phyloP scores from a whole-genome alignment of 2,888 invertebrate genomes.

The Thyatira batis region DNA sequence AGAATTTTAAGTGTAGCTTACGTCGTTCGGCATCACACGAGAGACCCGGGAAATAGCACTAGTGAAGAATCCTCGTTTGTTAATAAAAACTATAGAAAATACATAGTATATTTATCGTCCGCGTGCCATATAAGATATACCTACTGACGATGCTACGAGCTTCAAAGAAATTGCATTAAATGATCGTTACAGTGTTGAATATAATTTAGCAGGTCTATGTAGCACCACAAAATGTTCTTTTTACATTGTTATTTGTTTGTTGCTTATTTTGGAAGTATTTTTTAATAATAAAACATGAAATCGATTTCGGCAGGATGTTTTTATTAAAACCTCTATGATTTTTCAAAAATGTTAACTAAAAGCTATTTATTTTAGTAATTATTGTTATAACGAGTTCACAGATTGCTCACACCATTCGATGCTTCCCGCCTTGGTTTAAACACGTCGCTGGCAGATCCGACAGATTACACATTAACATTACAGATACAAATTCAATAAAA shows the following conservation, averaged over 20 bases:
- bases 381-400: conserved; percentile 22
- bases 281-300: conserved; percentile 73
- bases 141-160: neutral
- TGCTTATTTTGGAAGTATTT: conserved; percentile 81
- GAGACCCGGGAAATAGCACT: neutral
- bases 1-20: neutral
- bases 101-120: conserved; percentile 26
- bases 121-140: conserved; percentile 49
- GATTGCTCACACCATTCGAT: conserved; percentile 2
- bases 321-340: conserved; percentile 65
- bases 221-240: conserved; percentile 64
- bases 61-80: neutral
- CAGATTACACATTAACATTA: neutral
- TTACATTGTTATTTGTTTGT: conserved; percentile 81
- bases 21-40: neutral
- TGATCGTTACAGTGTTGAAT: conserved; percentile 62
- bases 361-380: conserved; percentile 39
- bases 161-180: conserved; percentile 17
- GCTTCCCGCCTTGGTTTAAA: neutral
- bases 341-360: conserved; percentile 47
- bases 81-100: neutral
- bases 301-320: conserved; percentile 66
- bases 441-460: neutral
- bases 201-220: conserved; percentile 60
- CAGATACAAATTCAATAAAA: conserved; percentile 23